Evolutionary conservation across 2,888 invertebrate species (phyloP), one percentile per base, ranked within the genome.

Genomic region (Marronus borbonicus): DNA sequence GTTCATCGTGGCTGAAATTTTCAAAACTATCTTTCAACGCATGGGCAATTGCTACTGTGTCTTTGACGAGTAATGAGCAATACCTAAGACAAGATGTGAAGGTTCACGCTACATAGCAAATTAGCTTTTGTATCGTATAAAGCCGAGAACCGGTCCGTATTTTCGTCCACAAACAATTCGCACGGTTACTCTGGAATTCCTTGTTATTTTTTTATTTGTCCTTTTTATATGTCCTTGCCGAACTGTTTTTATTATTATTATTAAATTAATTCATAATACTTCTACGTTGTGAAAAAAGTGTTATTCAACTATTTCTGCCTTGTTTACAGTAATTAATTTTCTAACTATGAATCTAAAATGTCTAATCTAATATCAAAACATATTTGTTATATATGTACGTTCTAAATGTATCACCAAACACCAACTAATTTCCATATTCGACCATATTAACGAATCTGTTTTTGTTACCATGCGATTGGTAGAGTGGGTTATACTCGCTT

Each of bases 281-380:
- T 58, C 17, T 58, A 58, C 20, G 5, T 17, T 58, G 7, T 8
- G 20, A 5, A 17, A 58, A 58, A 58, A 58, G 10, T 20, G 20
- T 58, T 17, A 20, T 20, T 58, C 20, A 58, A 20, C 20, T 44
- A 3, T 58, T 17, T 17, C 2, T 20, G 8, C 20, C 24, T 58
- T 55, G 17, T 55, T 58, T 58, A 58, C 5, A 58, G 55, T 20
- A 58, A 58, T 58, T 20, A 58, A 17, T 58, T 58, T 58, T 24
- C 7, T 7, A n/a, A 5, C 52, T 17, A 17, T 17, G n/a, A 17
- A 17, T 17, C 24, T 24, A 24, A 24, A 20, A 58, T 58, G 55
- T 58, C 55, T 58, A 58, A 20, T 20, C 17, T 58, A 8, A 17
- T 20, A 8, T 58, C 55, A 20, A 58, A 20, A 58, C 55, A 58